Percentiles rank a stretch among this genome's conserved stretches.
These are phyloP conservation scores for Bagarius yarrelli DNA, from an alignment of 2,113 vertebrate species.

Conservation along the genomic window DNA sequence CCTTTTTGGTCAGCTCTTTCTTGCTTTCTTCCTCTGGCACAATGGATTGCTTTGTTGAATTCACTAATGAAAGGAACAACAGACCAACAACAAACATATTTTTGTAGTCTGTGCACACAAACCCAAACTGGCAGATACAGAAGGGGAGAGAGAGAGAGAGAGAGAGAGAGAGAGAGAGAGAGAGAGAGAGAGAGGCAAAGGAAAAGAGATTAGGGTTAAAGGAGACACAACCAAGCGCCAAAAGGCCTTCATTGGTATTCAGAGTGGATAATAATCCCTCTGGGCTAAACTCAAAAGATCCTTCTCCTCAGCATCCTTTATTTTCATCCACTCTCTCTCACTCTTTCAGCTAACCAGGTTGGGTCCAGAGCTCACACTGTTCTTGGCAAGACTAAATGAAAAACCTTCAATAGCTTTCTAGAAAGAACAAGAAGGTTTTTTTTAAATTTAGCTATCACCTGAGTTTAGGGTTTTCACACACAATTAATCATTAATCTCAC, in stretches of 20 bases:
- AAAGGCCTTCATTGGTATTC: slow-evolving; percentile 43
- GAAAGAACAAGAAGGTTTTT: neutral
- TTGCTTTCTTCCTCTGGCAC: slow-evolving; percentile 57
- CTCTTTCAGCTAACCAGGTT: neutral
- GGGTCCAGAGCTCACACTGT: neutral
- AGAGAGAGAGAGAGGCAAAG: slow-evolving; percentile 34
- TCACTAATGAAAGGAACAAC: slow-evolving; percentile 72
- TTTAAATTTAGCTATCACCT: neutral
- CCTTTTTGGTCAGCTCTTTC: slow-evolving; percentile 13
- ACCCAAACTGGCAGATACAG: slow-evolving; percentile 23
- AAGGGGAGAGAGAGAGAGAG: slow-evolving; percentile 25
- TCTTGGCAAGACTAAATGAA: neutral
- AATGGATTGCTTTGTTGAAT: slow-evolving; percentile 74
- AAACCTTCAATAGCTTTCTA: neutral
- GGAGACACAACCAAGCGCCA: slow-evolving; percentile 1
- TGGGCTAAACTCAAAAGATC: slow-evolving; percentile 6
- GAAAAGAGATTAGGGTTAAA: slow-evolving; percentile 39
- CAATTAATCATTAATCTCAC: neutral
- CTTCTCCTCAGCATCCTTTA: neutral
- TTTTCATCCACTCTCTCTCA: neutral
- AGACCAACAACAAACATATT: slow-evolving; percentile 70
- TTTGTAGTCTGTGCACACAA: slow-evolving; percentile 50
- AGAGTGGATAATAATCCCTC: slow-evolving; percentile 43
- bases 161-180: slow-evolving; percentile 43
- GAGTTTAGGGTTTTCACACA: neutral